Base-by-base conservation (phyloP, 2,888 invertebrate genomes). In the Heliconius ismenius region DNA sequence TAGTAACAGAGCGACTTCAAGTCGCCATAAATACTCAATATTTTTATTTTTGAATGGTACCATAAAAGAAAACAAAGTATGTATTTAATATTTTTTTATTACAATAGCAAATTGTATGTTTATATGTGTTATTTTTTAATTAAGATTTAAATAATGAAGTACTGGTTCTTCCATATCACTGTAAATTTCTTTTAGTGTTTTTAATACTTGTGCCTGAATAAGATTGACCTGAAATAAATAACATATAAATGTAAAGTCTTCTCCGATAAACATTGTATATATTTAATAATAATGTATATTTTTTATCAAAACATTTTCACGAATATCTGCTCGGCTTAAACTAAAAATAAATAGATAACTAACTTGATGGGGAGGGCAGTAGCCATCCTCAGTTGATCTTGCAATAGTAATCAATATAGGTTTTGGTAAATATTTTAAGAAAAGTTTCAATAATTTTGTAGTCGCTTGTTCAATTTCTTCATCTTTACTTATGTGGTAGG, bases 351-450 rank as follows among this genome's bases (percentile, higher is more conserved):
- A n/a, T n/a, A n/a, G n/a, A n/a, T 36, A 74, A 60, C 67, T 75
- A 82, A 93, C 93, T 89, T 97, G 97, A 86, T 97, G 95, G 26
- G 95, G 91, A 0, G 98, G 98, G 84, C 98, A 98, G 86, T 98
- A 98, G 81, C 98, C 98, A 86, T 98, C 98, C 64, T 96, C 96
- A 72, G 97, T 96, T 0, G 98, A 98, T 84, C 98, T 95, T 0
- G 98, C 96, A 70, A 98, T 95, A 0, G 98, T 98, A 65, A 98
- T 94, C 39, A 97, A 88, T 15, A 91, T 88, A 0, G 96, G 96
- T 9, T 95, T 92, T 0, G 96, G 95, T n/a, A 96, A 85, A 73
- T 91, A 86, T 74, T 94, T 88, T 82, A 97, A 87, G 84, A 98
- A 90, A 26, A 92, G 89, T 84, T 95, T 89, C 85, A 97, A 94